Conservation (phyloP, 2,113 vertebrate species). For the Lichenostomus cassidix region DNA sequence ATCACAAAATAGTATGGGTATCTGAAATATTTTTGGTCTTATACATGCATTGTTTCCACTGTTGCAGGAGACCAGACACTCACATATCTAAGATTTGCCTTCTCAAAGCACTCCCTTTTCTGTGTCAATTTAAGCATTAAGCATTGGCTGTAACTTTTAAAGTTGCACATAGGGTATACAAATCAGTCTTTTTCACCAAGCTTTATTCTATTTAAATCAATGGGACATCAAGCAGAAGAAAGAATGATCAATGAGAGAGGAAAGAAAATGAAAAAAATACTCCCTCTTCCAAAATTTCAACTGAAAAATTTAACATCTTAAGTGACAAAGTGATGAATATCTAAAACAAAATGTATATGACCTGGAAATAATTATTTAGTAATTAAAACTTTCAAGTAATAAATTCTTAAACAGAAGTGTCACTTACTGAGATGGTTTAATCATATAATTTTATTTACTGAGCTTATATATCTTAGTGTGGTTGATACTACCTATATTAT, state of each 20-base stretch:
- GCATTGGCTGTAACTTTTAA: background rate
- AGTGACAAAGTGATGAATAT: background rate
- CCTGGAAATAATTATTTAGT: background rate
- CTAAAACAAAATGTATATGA: background rate
- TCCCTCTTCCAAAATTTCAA: background rate
- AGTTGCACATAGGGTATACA: background rate
- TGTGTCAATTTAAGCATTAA: background rate
- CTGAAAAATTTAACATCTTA: background rate
- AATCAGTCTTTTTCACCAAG: background rate
- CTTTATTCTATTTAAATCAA: background rate
- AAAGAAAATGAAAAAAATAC: background rate
- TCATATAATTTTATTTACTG: background rate
- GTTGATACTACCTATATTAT: background rate
- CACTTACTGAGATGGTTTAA: background rate
- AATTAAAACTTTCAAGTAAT: background rate
- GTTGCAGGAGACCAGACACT: background rate
- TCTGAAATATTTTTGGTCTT: background rate
- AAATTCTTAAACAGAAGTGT: background rate
- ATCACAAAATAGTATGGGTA: background rate
- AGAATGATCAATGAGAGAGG: background rate
- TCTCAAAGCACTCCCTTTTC: background rate
- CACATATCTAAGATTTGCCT: background rate
- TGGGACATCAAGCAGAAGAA: background rate
- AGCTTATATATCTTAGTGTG: background rate
- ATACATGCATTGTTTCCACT: rapidly evolving